Percentiles rank a stretch among this genome's conserved stretches.
These are phyloP conservation scores for Lycaon pictus DNA, from an alignment of 2,113 vertebrate genomes.

Conservation along the genomic window DNA sequence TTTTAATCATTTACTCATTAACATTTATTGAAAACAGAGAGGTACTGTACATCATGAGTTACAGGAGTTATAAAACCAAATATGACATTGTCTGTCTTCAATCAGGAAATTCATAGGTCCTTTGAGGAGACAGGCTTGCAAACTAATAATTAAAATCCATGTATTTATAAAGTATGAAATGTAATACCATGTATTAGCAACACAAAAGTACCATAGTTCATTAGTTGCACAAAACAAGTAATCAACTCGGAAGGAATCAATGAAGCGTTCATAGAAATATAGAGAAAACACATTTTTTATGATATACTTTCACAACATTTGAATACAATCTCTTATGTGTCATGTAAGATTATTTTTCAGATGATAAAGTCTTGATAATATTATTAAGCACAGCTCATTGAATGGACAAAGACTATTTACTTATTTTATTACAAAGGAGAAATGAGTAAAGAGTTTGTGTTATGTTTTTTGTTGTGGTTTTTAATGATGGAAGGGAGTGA, in stretches of 20 bases:
- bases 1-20: slow-evolving; percentile 7
- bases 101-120: neutral
- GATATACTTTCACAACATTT: neutral
- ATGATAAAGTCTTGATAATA: neutral
- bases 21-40: neutral
- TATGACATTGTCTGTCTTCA: neutral
- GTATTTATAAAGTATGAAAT: neutral
- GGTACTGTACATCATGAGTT: neutral
- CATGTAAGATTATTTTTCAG: neutral
- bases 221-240: neutral
- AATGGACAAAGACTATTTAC: neutral
- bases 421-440: neutral
- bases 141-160: neutral
- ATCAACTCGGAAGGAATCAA: neutral
- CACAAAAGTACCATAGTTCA: neutral
- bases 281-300: neutral
- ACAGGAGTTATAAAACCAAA: neutral
- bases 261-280: neutral
- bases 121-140: neutral
- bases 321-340: neutral
- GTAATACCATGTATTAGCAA: neutral
- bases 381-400: neutral
- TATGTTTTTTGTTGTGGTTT: neutral
- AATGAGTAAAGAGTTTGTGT: neutral
- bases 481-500: neutral